Percentiles rank a stretch among this genome's conserved stretches.
Conservation (phyloP, 2,113 vertebrate species). For the Rissa tridactyla region DNA sequence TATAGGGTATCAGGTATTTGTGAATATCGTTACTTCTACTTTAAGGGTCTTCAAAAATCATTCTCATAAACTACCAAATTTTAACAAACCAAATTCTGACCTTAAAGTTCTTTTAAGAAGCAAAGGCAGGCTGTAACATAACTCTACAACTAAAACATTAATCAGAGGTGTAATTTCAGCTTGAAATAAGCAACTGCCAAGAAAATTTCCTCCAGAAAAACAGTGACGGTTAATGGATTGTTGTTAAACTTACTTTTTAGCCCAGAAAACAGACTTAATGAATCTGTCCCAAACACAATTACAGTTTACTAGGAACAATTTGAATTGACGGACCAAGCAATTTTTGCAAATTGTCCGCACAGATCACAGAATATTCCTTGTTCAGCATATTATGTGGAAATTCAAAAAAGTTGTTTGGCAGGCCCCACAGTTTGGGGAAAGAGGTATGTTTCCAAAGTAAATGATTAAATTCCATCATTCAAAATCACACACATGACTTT, state of each 20-base stretch:
- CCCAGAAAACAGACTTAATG: background rate
- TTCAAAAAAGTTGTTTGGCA: background rate
- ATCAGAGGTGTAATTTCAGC: background rate
- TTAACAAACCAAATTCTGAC: background rate
- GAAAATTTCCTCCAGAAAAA: background rate
- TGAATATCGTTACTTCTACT: background rate
- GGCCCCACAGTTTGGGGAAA: background rate
- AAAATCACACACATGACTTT: rapidly evolving
- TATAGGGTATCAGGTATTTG: background rate
- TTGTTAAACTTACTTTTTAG: background rate
- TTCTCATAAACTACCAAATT: background rate
- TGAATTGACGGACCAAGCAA: background rate
- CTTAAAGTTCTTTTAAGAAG: background rate
- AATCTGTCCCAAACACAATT: background rate
- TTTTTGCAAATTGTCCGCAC: background rate
- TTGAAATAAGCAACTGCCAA: background rate
- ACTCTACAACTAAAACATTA: background rate
- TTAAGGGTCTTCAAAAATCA: background rate
- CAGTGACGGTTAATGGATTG: background rate
- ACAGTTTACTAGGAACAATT: background rate
- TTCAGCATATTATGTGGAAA: background rate
- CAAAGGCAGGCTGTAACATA: background rate
- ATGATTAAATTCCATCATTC: background rate
- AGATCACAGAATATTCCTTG: background rate
- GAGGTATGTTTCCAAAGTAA: background rate